phyloP scores from a whole-genome alignment of 2,113 vertebrate species.

The Thalassarche chlororhynchos region DNA sequence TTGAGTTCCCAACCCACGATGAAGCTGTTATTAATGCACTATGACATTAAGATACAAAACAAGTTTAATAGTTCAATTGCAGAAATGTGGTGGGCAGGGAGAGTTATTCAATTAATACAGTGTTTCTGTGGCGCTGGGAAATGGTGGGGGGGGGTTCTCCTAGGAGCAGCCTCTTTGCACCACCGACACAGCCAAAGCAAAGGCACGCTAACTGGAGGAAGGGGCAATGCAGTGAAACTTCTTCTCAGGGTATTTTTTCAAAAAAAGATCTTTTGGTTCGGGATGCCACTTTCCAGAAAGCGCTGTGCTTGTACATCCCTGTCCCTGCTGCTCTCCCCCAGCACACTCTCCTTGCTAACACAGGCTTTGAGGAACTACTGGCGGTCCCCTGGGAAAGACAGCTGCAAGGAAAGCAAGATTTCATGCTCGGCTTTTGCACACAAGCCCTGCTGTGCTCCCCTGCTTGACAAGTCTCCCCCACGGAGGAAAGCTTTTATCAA shows the following conservation, averaged over 20 bases:
- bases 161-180: not conserved
- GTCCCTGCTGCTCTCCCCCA: not conserved
- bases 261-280: not conserved
- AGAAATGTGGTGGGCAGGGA: not conserved
- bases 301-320: not conserved
- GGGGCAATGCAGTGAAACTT: not conserved
- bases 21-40: not conserved
- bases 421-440: not conserved
- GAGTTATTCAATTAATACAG: not conserved
- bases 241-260: not conserved
- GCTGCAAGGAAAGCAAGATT: not conserved
- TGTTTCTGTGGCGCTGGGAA: not conserved
- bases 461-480: not conserved
- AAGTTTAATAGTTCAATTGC: not conserved
- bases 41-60: not conserved
- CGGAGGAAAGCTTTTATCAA: not conserved
- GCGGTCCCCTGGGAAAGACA: not conserved
- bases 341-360: not conserved
- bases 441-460: not conserved
- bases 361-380: not conserved
- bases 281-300: not conserved
- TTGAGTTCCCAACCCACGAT: not conserved
- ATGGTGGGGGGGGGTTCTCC: not conserved
- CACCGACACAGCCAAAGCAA: not conserved
- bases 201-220: not conserved